A percentile compares a stretch with the other conserved stretches of the same genome.
These are phyloP conservation scores for Palloptera scutellata DNA, from an alignment of 2,888 invertebrate species.

Conservation along the genomic window DNA sequence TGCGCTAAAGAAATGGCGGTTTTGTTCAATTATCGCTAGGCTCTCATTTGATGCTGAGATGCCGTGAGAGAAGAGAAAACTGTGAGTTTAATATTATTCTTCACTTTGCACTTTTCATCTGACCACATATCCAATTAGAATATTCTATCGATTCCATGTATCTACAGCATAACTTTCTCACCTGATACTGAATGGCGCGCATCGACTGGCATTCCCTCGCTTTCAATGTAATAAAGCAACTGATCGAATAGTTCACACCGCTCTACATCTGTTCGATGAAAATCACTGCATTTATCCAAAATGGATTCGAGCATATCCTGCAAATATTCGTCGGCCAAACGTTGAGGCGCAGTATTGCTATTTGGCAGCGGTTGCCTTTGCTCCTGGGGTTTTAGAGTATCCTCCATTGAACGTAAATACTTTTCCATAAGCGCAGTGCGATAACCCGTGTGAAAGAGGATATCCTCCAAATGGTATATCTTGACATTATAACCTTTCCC, in stretches of 20 bases:
- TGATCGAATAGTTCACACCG: conserved; percentile 76
- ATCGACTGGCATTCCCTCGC: conserved; percentile 79
- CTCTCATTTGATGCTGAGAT: too few species aligned
- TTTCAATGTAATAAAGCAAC: conserved; percentile 78
- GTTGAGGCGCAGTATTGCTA: conserved; percentile 26
- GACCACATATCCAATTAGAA: too few species aligned
- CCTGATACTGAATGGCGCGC: conserved; percentile 73
- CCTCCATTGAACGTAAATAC: conserved; percentile 43
- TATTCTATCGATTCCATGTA: too few species aligned
- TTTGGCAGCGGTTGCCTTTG: conserved; percentile 22
- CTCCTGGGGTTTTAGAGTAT: conserved; percentile 20
- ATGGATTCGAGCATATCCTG: conserved; percentile 66
- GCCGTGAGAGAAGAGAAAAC: too few species aligned
- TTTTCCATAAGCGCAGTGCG: conserved; percentile 51
- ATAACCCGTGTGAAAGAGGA: conserved; percentile 69
- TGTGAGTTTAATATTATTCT: too few species aligned
- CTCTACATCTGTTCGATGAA: conserved; percentile 52
- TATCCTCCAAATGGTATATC: conserved; percentile 81
- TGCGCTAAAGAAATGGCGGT: too few species aligned
- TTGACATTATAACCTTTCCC: conserved; percentile 80
- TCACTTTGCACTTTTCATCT: too few species aligned
- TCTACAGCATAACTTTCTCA: background rate
- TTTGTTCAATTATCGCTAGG: too few species aligned
- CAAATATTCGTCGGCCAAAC: conserved; percentile 61
- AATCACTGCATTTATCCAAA: conserved; percentile 43